These are phyloP conservation scores for Centroberyx gerrardi DNA, from an alignment of 2,797 vertebrate species.

Conservation along the genomic window DNA sequence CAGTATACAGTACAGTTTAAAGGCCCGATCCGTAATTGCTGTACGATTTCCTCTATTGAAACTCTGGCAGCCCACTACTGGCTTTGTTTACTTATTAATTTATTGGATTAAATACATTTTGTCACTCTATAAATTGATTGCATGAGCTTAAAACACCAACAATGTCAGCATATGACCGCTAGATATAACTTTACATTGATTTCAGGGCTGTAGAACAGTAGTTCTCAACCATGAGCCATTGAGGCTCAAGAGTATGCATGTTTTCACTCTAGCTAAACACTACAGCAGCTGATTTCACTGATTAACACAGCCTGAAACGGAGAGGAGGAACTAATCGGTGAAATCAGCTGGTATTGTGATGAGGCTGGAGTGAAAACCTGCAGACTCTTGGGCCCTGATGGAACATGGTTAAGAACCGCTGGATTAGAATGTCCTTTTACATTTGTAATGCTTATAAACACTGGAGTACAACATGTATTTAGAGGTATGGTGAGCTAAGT, in stretches of 20 bases:
- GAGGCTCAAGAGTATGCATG: too few relatives aligned
- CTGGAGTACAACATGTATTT: background rate
- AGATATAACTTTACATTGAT: background rate
- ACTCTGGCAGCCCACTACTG: background rate
- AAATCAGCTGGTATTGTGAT: too few relatives aligned
- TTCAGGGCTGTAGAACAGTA: background rate
- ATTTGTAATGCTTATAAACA: background rate
- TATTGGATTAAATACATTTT: background rate
- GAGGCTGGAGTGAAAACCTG: too few relatives aligned
- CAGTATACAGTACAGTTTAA: background rate
- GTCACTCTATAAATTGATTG: background rate
- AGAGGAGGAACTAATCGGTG: too few relatives aligned
- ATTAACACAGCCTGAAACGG: too few relatives aligned
- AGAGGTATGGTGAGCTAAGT: background rate
- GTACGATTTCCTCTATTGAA: background rate
- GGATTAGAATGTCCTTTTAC: background rate
- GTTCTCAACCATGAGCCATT: too few relatives aligned
- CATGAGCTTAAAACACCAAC: too few relatives aligned
- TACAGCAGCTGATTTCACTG: too few relatives aligned
- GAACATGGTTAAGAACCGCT: too few relatives aligned
- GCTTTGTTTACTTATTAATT: background rate
- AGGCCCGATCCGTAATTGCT: background rate
- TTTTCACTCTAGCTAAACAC: too few relatives aligned
- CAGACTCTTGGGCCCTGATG: too few relatives aligned
- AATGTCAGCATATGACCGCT: background rate